Base-by-base conservation (phyloP, 2,797 vertebrate species). In the Syndactyla subalaris region DNA sequence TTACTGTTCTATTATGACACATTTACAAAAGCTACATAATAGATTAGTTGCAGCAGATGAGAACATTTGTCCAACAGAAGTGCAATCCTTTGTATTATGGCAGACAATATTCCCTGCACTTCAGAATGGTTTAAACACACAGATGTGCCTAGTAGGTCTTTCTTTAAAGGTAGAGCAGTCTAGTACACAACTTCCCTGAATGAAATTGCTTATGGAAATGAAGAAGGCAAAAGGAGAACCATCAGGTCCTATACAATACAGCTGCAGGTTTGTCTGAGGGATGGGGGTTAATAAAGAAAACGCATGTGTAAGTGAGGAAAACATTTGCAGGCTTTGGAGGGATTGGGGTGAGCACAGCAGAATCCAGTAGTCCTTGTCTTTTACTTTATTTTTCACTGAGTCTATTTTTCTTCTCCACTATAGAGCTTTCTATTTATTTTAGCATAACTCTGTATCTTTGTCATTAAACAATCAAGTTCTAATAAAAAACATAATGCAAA, bases 381-480 rank as follows among this genome's bases (percentile, higher is more conserved):
- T 38, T 80, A 79, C 55, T 91, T 91, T 78, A 77, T 85, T 93
- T 96, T 71, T 79, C 74, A 68, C 34, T 71, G 27, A 82, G 38
- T 65, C n/a, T 81, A 24, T 92, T 95, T 94, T 79, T 27, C 27
- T 63, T 92, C 82, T 89, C 49, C n/a, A 51, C 57, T 74, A 61
- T 4, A 58, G 21, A 84, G 63, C 23, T 94, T 95, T 90, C 77
- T 92, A 71, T 92, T 95, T 95, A 92, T 95, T 97, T 93, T 90
- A 95, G 48, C 71, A 77, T 90, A 95, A 86, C 48, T 92, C 80
- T 76, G 34, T 70, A 93, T 92, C 85, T 90, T 93, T 95, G 85
- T 94, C 95, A 96, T 95, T 96, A 96, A 93, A 94, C 63, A 94
- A 93, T 92, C 77, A 93, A 94, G 66, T 92, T 81, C 82, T 88